Conservation (phyloP, 2,113 vertebrate species). For the Symphodus melops region DNA sequence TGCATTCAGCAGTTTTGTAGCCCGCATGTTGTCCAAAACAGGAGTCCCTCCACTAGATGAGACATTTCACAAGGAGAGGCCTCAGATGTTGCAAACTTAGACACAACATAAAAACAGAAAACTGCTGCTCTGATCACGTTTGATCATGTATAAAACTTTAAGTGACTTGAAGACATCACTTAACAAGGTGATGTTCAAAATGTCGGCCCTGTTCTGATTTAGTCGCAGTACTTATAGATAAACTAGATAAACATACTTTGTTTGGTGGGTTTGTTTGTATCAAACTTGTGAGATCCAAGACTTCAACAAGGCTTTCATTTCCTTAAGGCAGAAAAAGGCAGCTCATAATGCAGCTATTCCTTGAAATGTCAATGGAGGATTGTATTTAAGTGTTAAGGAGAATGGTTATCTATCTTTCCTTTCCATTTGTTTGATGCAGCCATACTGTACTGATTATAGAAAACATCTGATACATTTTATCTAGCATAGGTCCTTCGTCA, state of each 20-base stretch:
- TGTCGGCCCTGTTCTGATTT: too few species aligned
- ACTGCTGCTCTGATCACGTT: too few species aligned
- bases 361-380: slow-evolving; percentile 67
- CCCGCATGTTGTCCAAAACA: slow-evolving; percentile 48
- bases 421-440: neutral
- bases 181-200: too few species aligned
- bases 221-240: too few species aligned
- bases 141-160: too few species aligned
- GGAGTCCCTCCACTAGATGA: slow-evolving; percentile 61
- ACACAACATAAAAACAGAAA: too few species aligned
- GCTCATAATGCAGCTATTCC: slow-evolving; percentile 61
- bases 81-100: too few species aligned
- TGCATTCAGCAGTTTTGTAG: too few species aligned
- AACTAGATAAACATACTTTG: neutral
- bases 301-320: slow-evolving; percentile 62
- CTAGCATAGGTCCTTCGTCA: neutral
- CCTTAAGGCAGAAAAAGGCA: too few species aligned
- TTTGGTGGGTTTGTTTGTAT: slow-evolving; percentile 46
- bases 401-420: too few species aligned
- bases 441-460: neutral
- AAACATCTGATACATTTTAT: slow-evolving; percentile 17
- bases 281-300: slow-evolving; percentile 76
- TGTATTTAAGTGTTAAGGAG: too few species aligned
- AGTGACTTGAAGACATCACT: too few species aligned
- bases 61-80: slow-evolving; percentile 17